Evolutionary conservation across 37 sponge, comb jelly and placozoan genomes (phyloP), one percentile per base, ranked within the genome.

Genomic region (Trichoplax adhaerens): DNA sequence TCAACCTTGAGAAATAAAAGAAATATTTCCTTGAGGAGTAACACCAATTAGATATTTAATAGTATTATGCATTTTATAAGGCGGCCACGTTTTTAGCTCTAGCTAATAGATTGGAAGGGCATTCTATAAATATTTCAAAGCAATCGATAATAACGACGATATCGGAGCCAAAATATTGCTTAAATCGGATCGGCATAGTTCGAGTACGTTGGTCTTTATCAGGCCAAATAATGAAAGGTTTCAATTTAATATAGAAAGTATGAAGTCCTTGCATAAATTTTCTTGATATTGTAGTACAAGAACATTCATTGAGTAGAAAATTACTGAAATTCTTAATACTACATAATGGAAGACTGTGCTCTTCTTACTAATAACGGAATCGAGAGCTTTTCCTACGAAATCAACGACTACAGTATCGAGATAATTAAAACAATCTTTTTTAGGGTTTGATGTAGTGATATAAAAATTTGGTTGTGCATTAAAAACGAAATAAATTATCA

Each of bases 11-110:
- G 29, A 29, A 29, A 87, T 68, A 57, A 68, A 87, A 47, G 77
- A 50, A 50, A 87, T 78, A 55, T 62, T 66, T 4, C 86, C 86
- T 63, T 87, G 88, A 53, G 88, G 84, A 54, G 81, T 73, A 3
- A 83, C 79, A 1, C 81, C 81, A 10, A 87, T 74, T 48, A 83
- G 57, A 7, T 76, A 61, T 55, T 87, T 87, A 8, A 72, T 72
- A 52, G 87, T 87, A 51, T 87, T 82, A 50, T 79, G 83, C 55
- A 82, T 79, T 51, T 79, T 87, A 64, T 82, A 83, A 1, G 77
- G 66, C 49, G 83, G 80, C 74, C 74, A 71, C 6, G 74, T 80
- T 29, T 58, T 29, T 52, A 1, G 85, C 77, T 71, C 81, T 58
- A 5, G 85, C 81, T 48, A 72, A 59, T 56, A 84, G 63, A 65